phyloP scores from a whole-genome alignment of 2,888 invertebrate species.

The Cataglyphis altisquamis region DNA sequence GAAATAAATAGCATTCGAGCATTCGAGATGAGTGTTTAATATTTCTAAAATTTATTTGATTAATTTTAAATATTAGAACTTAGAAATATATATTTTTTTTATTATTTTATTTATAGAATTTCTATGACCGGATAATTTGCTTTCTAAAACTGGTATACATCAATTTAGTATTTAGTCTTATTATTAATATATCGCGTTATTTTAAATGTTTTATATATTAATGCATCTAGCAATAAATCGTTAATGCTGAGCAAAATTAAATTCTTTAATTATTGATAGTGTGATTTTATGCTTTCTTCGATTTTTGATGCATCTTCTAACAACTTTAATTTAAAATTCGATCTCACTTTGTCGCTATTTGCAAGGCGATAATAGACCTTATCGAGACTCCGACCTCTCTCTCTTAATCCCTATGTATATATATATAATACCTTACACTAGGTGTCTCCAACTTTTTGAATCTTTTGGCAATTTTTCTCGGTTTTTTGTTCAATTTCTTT shows the following conservation, averaged over 20 bases:
- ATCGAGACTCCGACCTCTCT: slow-evolving; percentile 47
- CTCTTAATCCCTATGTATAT: background rate
- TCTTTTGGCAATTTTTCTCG: background rate
- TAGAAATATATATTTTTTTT: background rate
- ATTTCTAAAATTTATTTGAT: background rate
- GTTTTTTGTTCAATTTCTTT: background rate
- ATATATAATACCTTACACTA: slow-evolving; percentile 8
- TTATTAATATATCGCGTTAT: background rate
- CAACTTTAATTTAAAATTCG: slow-evolving; percentile 70
- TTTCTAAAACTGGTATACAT: background rate
- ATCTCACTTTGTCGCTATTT: slow-evolving; percentile 58
- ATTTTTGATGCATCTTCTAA: slow-evolving; percentile 53
- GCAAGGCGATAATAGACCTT: slow-evolving; percentile 63
- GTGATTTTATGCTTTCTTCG: slow-evolving; percentile 57
- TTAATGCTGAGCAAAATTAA: slow-evolving; percentile 3
- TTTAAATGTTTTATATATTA: too few relatives aligned
- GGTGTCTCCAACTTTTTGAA: background rate
- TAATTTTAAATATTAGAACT: background rate
- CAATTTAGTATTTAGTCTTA: background rate
- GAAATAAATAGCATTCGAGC: background rate
- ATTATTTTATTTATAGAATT: background rate
- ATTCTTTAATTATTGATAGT: slow-evolving; percentile 35
- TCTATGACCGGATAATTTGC: background rate
- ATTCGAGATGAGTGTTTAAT: background rate
- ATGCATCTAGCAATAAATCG: background rate